These are phyloP conservation scores for Harpagifer antarcticus DNA, from an alignment of 2,797 vertebrate species.

Conservation along the genomic window DNA sequence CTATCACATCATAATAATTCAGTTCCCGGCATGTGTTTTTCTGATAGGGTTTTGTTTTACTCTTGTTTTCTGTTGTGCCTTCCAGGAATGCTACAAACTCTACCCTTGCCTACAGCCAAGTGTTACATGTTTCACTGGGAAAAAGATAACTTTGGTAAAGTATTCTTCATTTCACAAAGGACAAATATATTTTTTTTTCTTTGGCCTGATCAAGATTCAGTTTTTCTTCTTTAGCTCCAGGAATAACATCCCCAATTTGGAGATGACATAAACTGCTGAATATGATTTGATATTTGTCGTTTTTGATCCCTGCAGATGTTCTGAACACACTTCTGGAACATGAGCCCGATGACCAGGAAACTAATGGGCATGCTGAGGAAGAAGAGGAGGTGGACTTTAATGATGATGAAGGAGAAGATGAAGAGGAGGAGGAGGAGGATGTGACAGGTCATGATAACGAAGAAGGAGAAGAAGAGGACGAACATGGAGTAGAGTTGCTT, in stretches of 20 bases:
- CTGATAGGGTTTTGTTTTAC: slow-evolving; percentile 1
- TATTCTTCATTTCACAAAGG: neutral
- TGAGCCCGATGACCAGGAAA: slow-evolving; percentile 79
- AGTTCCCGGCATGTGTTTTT: neutral
- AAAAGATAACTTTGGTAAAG: slow-evolving; percentile 96
- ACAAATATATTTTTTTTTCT: neutral
- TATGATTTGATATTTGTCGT: neutral
- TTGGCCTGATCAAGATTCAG: neutral
- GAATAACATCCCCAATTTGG: neutral
- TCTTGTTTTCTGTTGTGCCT: slow-evolving; percentile 19
- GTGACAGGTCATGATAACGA: slow-evolving; percentile 72
- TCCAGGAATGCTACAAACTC: slow-evolving; percentile 85
- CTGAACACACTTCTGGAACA: slow-evolving; percentile 90
- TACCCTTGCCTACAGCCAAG: slow-evolving; percentile 90
- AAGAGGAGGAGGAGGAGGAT: slow-evolving; percentile 68
- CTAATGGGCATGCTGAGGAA: slow-evolving; percentile 67
- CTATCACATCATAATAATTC: neutral
- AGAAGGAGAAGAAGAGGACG: slow-evolving; percentile 73
- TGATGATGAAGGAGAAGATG: slow-evolving; percentile 42
- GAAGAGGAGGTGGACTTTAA: slow-evolving; percentile 69
- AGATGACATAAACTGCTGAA: neutral
- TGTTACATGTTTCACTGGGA: slow-evolving; percentile 95
- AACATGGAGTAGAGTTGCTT: slow-evolving; percentile 38
- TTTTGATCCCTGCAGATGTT: slow-evolving; percentile 84
- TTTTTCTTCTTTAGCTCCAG: neutral